phyloP scores from a whole-genome alignment of 2,113 vertebrate species.

The Salvelinus sp. region DNA sequence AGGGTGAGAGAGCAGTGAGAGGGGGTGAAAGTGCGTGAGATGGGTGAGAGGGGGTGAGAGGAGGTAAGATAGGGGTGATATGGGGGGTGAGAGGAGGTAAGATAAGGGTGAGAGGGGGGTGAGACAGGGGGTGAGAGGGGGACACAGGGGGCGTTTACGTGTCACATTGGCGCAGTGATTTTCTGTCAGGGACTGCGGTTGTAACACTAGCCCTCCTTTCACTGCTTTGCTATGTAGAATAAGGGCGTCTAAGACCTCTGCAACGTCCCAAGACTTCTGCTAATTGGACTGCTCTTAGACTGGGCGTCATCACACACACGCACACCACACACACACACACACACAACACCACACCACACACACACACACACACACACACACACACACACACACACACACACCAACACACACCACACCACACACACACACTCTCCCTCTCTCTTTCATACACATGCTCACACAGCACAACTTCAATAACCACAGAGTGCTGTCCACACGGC shows the following conservation, averaged over 20 bases:
- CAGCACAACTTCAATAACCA: conserved; percentile 17
- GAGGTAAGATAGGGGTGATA: conserved; percentile 43
- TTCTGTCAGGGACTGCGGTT: conserved; percentile 61
- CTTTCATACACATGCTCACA: conserved; percentile 2
- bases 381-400: neutral
- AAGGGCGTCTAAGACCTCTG: conserved; percentile 45
- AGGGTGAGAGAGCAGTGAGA: neutral
- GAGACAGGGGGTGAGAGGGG: conserved; percentile 37
- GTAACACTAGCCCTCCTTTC: conserved; percentile 60
- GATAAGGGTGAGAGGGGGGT: conserved; percentile 12
- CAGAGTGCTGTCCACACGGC: conserved; percentile 47
- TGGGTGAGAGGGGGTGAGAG: conserved; percentile 31
- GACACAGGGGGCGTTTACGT: conserved; percentile 50
- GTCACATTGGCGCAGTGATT: conserved; percentile 52
- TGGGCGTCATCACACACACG: neutral
- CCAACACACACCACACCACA: neutral
- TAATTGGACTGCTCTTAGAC: neutral
- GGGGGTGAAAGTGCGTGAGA: conserved; percentile 39
- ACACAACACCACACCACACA: neutral
- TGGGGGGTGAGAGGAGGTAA: neutral
- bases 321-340: neutral
- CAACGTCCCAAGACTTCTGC: neutral
- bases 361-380: neutral
- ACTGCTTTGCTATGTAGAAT: conserved; percentile 54
- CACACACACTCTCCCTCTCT: conserved; percentile 1